Evolutionary conservation across 2,888 invertebrate species (phyloP).

Genomic region (Pterostichus madidus): DNA sequence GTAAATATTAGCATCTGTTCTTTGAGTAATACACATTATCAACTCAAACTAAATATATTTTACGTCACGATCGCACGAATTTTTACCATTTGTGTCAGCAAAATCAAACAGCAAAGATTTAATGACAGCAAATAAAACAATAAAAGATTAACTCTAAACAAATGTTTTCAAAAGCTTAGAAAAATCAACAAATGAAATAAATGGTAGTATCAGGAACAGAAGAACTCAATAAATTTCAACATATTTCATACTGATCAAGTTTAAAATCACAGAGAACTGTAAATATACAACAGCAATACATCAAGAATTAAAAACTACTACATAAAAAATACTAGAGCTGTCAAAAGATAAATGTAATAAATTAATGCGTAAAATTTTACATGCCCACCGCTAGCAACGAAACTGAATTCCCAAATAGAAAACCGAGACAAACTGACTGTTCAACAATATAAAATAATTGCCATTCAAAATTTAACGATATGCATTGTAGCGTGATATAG

Average conservation of each 20-base stretch:
- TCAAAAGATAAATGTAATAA: conserved; percentile 50
- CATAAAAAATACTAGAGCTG: conserved; percentile 40
- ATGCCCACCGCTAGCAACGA: neutral
- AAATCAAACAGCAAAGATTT: too few relatives aligned
- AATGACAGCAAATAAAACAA: too few relatives aligned
- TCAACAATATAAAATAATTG: conserved; percentile 62
- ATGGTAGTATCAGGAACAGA: neutral
- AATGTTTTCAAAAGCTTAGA: too few relatives aligned
- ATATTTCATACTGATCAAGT: conserved; percentile 44
- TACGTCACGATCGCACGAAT: too few relatives aligned
- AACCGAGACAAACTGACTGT: conserved; percentile 48
- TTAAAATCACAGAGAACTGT: conserved; percentile 17
- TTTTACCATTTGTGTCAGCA: too few relatives aligned
- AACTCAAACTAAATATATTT: too few relatives aligned
- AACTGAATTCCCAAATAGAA: conserved; percentile 22
- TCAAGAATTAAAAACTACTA: conserved; percentile 34
- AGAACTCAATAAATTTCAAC: conserved; percentile 12
- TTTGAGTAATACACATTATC: too few relatives aligned
- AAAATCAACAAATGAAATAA: too few relatives aligned
- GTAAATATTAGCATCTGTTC: too few relatives aligned
- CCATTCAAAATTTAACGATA: conserved; percentile 60
- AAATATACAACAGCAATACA: conserved; percentile 30
- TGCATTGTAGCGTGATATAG: conserved; percentile 50
- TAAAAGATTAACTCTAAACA: too few relatives aligned
- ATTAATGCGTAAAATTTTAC: conserved; percentile 42